A percentile compares a stretch with the other conserved stretches of the same genome.
phyloP scores from a whole-genome alignment of 2,888 invertebrate genomes.

The Galeruca laticollis region DNA sequence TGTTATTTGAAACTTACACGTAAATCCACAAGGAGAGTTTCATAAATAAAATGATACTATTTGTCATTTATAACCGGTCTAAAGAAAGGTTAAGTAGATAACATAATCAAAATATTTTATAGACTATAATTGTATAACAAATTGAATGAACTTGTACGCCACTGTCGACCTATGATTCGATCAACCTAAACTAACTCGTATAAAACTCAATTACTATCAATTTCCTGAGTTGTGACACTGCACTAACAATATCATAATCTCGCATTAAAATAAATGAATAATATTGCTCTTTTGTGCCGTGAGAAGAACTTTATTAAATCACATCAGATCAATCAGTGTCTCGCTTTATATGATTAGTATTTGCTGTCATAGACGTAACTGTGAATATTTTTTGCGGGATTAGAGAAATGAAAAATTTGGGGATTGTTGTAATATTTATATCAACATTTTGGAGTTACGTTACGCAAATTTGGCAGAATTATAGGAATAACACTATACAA shows the following conservation, averaged over 20 bases:
- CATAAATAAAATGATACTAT: too few relatives aligned
- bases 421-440: too few relatives aligned
- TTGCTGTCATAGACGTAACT: constrained; percentile 8
- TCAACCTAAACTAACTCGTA: constrained; percentile 34
- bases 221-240: constrained; percentile 50
- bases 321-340: constrained; percentile 41
- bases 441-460: too few relatives aligned
- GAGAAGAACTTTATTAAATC: constrained; percentile 43
- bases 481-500: too few relatives aligned
- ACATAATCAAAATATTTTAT: too few relatives aligned
- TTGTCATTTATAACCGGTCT: too few relatives aligned
- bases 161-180: constrained; percentile 30
- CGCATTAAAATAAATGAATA: constrained; percentile 45
- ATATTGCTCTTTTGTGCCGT: constrained; percentile 40
- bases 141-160: background rate
- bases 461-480: too few relatives aligned
- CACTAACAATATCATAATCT: constrained; percentile 44
- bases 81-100: too few relatives aligned
- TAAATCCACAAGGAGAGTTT: too few relatives aligned
- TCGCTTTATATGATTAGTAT: constrained; percentile 18
- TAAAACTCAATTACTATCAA: constrained; percentile 47
- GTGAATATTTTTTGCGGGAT: background rate
- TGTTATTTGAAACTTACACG: too few relatives aligned
- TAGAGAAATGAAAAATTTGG: background rate
- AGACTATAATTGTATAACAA: too few relatives aligned